Evolutionary conservation across 1,140 invertebrate genomes (phyloP), one percentile per base, ranked within the genome.

Genomic region (Pygmarrhopalites habei): DNA sequence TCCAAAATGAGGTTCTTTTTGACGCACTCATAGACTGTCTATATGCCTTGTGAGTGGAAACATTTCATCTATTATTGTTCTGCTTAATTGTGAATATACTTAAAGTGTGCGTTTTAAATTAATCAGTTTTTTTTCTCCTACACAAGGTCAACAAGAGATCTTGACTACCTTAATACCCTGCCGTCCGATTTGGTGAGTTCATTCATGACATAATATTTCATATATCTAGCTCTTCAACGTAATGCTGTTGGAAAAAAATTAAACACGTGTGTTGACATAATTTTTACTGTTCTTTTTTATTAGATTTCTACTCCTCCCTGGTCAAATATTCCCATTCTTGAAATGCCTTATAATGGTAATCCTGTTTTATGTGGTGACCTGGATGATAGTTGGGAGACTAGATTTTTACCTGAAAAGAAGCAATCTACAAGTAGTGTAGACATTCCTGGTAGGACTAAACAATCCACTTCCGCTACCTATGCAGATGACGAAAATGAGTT

Each of bases 121-220:
- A n/a, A n/a, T n/a, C n/a, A n/a, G n/a, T n/a, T n/a, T n/a, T n/a
- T n/a, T n/a, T n/a, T n/a, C n/a, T n/a, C n/a, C n/a, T n/a, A n/a
- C n/a, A n/a, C n/a, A n/a, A n/a, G n/a, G n/a, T n/a, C 65, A 7
- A 60, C 59, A 23, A 35, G 69, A 59, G 64, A 71, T 55, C 49
- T 66, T 51, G 44, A 41, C 21, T 47, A 32, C 25, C 17, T 67
- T 15, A 21, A 12, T 7, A 25, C 43, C 23, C 55, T 58, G 41
- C 55, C 65, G 46, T 62, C 56, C 59, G 49, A 28, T 7, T 17
- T 4, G 21, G 28, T 52, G 53, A 21, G 19, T 61, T 15, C 26
- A 47, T 21, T 7, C 17, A 14, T 44, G 4, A 35, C 25, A 61
- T 52, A 49, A 7, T 49, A 12, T 23, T 23, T n/a, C 21, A 49